These are phyloP conservation scores for Andrena camellia DNA, from an alignment of 2,888 invertebrate genomes.

Conservation along the genomic window DNA sequence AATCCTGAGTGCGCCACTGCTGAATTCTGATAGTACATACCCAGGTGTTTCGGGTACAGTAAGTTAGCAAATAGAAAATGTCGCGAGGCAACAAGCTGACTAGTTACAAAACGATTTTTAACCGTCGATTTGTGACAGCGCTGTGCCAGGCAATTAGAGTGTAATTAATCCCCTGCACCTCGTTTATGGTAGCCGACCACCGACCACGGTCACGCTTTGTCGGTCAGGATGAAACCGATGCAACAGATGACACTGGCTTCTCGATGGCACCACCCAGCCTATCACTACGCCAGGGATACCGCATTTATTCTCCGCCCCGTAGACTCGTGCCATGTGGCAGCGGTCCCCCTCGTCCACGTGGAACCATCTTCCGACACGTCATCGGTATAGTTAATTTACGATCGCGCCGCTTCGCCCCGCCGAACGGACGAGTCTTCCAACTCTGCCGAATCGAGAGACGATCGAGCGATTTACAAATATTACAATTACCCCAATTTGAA, in stretches of 20 bases:
- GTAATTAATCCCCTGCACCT: conserved; percentile 64
- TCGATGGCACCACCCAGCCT: conserved; percentile 68
- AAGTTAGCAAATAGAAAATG: not conserved
- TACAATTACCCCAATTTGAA: not conserved
- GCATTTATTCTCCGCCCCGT: conserved; percentile 64
- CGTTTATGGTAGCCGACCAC: conserved; percentile 61
- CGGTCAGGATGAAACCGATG: conserved; percentile 78
- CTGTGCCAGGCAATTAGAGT: conserved; percentile 58
- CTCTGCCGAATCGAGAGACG: not conserved
- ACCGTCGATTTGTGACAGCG: conserved; percentile 25
- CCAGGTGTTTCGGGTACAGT: too few species aligned
- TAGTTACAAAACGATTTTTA: conserved; percentile 54
- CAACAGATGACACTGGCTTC: conserved; percentile 82
- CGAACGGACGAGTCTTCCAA: conserved; percentile 39
- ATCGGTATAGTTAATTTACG: conserved; percentile 76
- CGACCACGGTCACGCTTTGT: conserved; percentile 71
- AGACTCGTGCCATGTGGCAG: conserved; percentile 81
- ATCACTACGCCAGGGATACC: conserved; percentile 66
- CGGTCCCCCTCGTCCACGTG: conserved; percentile 60
- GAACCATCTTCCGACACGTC: conserved; percentile 70
- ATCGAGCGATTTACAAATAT: conserved; percentile 15
- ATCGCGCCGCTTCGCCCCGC: conserved; percentile 31
- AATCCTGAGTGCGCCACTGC: too few species aligned
- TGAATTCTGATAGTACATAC: too few species aligned
- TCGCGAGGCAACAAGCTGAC: not conserved